phyloP scores from a whole-genome alignment of 2,797 vertebrate species.

The Pelodytes ibericus region DNA sequence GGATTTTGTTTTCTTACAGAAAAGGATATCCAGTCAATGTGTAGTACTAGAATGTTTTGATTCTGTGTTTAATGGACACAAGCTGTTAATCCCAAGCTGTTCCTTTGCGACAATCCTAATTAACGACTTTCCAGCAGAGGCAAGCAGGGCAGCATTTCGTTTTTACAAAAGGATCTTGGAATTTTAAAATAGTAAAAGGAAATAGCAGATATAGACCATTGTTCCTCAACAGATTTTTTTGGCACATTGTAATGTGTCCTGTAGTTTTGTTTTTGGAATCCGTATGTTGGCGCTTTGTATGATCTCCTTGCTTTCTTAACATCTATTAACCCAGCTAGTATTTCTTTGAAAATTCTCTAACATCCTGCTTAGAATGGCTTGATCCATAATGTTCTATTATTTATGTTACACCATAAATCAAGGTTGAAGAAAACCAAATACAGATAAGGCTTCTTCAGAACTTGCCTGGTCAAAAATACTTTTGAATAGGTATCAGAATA shows the following conservation, averaged over 20 bases:
- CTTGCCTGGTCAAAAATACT: too few relatives aligned
- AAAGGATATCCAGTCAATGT: conserved; percentile 33
- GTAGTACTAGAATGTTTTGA: conserved; percentile 17
- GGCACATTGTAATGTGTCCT: conserved; percentile 32
- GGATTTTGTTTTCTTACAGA: conserved; percentile 19
- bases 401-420: too few relatives aligned
- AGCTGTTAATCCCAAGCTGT: conserved; percentile 38
- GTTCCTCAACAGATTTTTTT: conserved; percentile 47
- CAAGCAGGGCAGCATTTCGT: conserved; percentile 7
- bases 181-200: conserved; percentile 36
- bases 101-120: conserved; percentile 14
- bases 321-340: not conserved
- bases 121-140: conserved; percentile 37
- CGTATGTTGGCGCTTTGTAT: not conserved
- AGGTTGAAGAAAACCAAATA: too few relatives aligned
- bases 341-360: not conserved
- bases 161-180: conserved; percentile 26
- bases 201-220: conserved; percentile 46
- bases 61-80: conserved; percentile 32
- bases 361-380: not conserved
- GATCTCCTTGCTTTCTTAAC: not conserved
- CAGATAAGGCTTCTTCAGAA: too few relatives aligned
- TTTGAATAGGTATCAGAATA: too few relatives aligned
- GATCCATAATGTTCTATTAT: not conserved
- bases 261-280: conserved; percentile 8